These are phyloP conservation scores for Anser brachyrhynchus DNA, from an alignment of 2,113 vertebrate genomes.

Conservation along the genomic window DNA sequence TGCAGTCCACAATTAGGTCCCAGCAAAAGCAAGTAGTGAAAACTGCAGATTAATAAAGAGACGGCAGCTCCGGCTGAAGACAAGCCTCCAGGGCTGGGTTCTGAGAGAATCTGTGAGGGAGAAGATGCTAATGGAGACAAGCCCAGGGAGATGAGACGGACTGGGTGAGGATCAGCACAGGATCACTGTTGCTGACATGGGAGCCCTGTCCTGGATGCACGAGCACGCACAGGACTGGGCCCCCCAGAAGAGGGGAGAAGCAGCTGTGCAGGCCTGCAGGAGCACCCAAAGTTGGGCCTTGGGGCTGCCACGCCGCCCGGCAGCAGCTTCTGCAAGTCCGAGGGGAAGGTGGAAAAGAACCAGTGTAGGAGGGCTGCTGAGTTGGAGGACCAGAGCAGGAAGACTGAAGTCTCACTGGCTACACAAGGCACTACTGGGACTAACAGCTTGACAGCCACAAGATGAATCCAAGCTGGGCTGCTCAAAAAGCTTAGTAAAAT, in stretches of 20 bases:
- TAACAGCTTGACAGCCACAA: background rate
- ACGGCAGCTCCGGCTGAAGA: background rate
- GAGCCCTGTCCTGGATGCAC: rapidly evolving
- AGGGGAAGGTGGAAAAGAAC: background rate
- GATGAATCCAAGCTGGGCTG: background rate
- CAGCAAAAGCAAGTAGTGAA: background rate
- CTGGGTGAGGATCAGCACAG: background rate
- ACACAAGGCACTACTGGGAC: background rate
- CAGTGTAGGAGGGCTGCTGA: background rate
- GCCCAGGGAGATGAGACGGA: rapidly evolving
- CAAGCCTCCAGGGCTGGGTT: background rate
- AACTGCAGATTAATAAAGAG: background rate
- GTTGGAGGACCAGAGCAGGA: background rate
- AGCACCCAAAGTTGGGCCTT: background rate
- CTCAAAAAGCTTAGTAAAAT: background rate
- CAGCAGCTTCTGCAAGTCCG: no score
- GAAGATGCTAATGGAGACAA: background rate
- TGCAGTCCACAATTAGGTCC: background rate
- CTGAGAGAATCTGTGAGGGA: background rate
- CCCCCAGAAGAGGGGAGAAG: background rate
- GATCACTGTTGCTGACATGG: rapidly evolving
- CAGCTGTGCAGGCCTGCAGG: background rate
- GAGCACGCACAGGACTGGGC: background rate
- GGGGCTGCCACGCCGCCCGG: background rate
- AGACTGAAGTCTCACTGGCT: background rate